phyloP scores from a whole-genome alignment of 2,113 vertebrate species.

The Microtus ochrogaster region DNA sequence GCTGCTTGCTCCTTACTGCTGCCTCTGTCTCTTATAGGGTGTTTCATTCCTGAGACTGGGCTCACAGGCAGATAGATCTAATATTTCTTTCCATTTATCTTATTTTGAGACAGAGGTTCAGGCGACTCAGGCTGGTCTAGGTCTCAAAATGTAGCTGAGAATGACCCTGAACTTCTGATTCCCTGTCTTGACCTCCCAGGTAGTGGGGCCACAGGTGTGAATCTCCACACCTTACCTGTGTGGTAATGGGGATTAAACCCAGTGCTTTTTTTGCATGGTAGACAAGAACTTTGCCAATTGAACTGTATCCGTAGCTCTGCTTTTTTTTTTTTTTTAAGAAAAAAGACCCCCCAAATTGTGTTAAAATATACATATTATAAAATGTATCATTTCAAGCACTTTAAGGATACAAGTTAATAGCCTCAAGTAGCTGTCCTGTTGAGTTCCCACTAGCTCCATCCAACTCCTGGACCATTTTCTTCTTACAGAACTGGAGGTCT shows the following conservation, averaged over 20 bases:
- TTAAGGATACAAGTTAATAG: neutral
- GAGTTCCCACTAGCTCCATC: neutral
- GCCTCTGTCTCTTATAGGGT: neutral
- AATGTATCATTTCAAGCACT: neutral
- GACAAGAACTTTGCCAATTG: neutral
- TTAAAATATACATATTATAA: neutral
- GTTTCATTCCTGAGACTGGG: neutral
- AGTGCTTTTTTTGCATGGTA: neutral
- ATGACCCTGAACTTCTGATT: neutral
- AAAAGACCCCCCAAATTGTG: neutral
- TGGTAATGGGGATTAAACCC: neutral
- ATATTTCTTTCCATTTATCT: neutral
- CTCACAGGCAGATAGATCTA: neutral
- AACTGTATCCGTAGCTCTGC: neutral
- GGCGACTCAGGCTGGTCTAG: neutral
- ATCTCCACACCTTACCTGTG: neutral
- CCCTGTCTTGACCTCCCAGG: neutral
- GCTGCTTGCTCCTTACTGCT: neutral
- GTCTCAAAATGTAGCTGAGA: neutral
- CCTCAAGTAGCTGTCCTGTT: neutral
- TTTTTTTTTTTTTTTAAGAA: neutral
- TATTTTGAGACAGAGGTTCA: neutral
- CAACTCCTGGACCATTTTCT: neutral
- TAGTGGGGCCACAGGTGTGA: neutral
- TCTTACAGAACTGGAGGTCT: neutral